Percentiles rank a stretch among this genome's conserved stretches.
These are phyloP conservation scores for Bombylius major DNA, from an alignment of 2,888 invertebrate species.

Conservation along the genomic window DNA sequence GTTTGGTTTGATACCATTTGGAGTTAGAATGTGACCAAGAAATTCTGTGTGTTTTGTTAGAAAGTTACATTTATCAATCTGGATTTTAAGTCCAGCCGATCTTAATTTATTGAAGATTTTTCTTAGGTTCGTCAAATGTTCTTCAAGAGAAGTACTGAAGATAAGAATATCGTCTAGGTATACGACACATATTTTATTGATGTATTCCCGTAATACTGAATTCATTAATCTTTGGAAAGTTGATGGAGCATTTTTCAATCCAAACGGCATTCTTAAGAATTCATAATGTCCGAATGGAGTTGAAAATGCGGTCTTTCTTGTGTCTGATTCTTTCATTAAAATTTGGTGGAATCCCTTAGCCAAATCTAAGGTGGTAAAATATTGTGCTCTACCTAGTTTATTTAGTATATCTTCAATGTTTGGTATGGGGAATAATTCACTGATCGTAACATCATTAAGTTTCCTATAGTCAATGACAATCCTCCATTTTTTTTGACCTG, in stretches of 20 bases:
- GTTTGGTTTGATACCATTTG: slow-evolving; percentile 15
- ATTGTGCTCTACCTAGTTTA: slow-evolving; percentile 2
- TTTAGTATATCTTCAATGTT: slow-evolving; percentile 11
- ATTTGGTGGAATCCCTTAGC: slow-evolving; percentile 17
- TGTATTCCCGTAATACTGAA: background rate
- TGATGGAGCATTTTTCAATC: slow-evolving; percentile 2
- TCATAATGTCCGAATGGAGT: slow-evolving; percentile 1
- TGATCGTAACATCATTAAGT: too few species aligned
- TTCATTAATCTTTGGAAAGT: slow-evolving; percentile 1
- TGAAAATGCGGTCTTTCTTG: slow-evolving; percentile 8
- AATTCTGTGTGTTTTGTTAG: slow-evolving; percentile 18
- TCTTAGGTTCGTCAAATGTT: background rate
- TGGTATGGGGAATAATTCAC: too few species aligned
- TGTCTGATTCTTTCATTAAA: background rate
- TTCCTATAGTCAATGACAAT: too few species aligned
- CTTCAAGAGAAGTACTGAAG: slow-evolving; percentile 1
- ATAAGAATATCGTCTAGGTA: slow-evolving; percentile 8
- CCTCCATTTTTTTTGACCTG: too few species aligned
- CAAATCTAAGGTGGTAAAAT: slow-evolving; percentile 16
- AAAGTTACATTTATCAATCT: slow-evolving; percentile 11
- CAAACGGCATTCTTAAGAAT: slow-evolving; percentile 2
- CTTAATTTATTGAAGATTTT: background rate
- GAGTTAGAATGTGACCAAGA: slow-evolving; percentile 19
- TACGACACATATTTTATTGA: slow-evolving; percentile 4
- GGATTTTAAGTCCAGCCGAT: background rate